Evolutionary conservation across 2,888 invertebrate genomes (phyloP), one percentile per base, ranked within the genome.

Genomic region (Macrophya annulata): DNA sequence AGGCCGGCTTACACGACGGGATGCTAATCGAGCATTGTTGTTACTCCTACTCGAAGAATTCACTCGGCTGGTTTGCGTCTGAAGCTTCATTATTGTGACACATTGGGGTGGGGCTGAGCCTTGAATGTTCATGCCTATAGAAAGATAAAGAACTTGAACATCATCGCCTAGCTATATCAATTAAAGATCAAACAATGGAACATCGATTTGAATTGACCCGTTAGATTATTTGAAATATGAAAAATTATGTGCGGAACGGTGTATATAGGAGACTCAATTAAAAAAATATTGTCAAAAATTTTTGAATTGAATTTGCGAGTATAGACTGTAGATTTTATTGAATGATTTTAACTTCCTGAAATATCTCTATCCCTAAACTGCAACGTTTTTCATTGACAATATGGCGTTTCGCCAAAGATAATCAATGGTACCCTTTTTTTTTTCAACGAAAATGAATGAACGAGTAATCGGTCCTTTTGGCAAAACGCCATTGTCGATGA

Each of bases 21-120:
- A 85, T 85, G 85, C 65, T 85, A 85, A 85, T 85, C 68, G 85
- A 65, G 85, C 85, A 85, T 85, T 85, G 85, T 84, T 43, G 59
- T 37, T 72, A 62, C 85, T 65, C 85, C 85, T 79, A 85, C 79
- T 77, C 77, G 85, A 65, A 65, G 68, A 84, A 83, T 83, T 68
- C 43, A 83, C 43, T 83, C 68, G 59, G 31, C 17, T 45, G n/a
- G 62, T 62, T 45, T 15, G 55, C 77, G 65, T 48, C n/a, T 45
- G 21, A 62, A 43, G 43, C 25, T 48, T 83, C 68, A 31, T 71
- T 83, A 15, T 68, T 71, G 12, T 45, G 48, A n/a, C 43, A 81
- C 15, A 15, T 62, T 43, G 12, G 43, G 59, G 59, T 77, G 77
- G 48, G 55, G 77, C 9, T 37, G 17, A 37, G 31, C 31, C 10